Conservation (phyloP, 2,797 vertebrate genomes). For the Psittacula derbiana region DNA sequence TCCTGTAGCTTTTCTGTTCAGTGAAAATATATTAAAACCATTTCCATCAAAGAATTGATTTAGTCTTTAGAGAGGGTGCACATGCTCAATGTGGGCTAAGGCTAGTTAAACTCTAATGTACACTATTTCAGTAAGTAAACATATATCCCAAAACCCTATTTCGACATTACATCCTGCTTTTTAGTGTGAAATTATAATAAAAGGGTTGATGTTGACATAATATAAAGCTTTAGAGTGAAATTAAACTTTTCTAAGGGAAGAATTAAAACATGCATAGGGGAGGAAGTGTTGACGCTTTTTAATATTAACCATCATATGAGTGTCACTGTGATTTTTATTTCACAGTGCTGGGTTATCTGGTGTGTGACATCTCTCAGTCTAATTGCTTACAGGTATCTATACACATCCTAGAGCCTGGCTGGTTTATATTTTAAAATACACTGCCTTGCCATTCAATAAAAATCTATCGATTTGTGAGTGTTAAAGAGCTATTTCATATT, state of each 20-base stretch:
- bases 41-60: constrained; percentile 31
- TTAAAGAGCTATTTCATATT: not conserved
- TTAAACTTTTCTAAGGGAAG: not conserved
- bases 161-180: not conserved
- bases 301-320: not conserved
- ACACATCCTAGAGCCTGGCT: not conserved
- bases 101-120: not conserved
- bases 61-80: constrained; percentile 10
- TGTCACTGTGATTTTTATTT: not conserved
- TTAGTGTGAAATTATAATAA: not conserved
- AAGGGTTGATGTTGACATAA: not conserved
- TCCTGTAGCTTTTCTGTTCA: not conserved
- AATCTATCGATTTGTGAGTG: not conserved
- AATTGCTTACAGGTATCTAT: not conserved
- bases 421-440: not conserved
- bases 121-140: not conserved
- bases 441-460: not conserved
- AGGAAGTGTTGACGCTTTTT: not conserved
- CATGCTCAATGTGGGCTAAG: not conserved
- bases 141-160: not conserved
- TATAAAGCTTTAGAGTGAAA: not conserved
- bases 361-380: not conserved
- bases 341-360: not conserved
- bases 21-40: constrained; percentile 41
- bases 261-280: not conserved